phyloP scores from a whole-genome alignment of 2,888 invertebrate genomes.

The Aspidiotus destructor region DNA sequence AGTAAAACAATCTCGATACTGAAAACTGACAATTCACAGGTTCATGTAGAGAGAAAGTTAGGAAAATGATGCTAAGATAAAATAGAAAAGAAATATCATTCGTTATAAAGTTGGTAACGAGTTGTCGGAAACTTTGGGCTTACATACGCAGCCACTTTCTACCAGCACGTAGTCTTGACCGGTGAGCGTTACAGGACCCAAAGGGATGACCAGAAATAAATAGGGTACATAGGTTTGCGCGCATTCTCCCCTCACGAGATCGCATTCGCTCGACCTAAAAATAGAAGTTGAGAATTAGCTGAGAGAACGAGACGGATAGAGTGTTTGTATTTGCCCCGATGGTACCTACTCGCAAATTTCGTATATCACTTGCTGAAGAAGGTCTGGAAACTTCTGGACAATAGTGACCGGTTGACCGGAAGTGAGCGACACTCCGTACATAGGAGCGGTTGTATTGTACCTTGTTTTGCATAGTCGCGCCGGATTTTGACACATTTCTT shows the following conservation, averaged over 20 bases:
- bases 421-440: slow-evolving; percentile 88
- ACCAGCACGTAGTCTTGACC: slow-evolving; percentile 92
- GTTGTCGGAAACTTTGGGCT: slow-evolving; percentile 46
- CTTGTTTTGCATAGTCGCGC: slow-evolving; percentile 74
- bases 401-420: slow-evolving; percentile 88
- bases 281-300: slow-evolving; percentile 15
- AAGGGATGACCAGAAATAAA: slow-evolving; percentile 77
- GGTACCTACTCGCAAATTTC: slow-evolving; percentile 79
- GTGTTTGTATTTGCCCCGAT: no score
- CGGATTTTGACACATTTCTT: slow-evolving; percentile 48
- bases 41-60: no score
- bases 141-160: slow-evolving; percentile 87
- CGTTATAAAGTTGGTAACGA: slow-evolving; percentile 30
- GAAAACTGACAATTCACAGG: no score
- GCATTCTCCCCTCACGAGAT: slow-evolving; percentile 77
- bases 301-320: no score
- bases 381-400: slow-evolving; percentile 86
- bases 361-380: slow-evolving; percentile 83
- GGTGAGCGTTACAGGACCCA: slow-evolving; percentile 80
- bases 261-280: slow-evolving; percentile 76
- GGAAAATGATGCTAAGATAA: no score
- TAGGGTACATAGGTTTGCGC: slow-evolving; percentile 88
- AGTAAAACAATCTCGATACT: no score
- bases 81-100: not conserved
- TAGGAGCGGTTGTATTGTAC: slow-evolving; percentile 86